Evolutionary conservation across 1,140 invertebrate species (phyloP).

Genomic region (Drosophila fuyamai): DNA sequence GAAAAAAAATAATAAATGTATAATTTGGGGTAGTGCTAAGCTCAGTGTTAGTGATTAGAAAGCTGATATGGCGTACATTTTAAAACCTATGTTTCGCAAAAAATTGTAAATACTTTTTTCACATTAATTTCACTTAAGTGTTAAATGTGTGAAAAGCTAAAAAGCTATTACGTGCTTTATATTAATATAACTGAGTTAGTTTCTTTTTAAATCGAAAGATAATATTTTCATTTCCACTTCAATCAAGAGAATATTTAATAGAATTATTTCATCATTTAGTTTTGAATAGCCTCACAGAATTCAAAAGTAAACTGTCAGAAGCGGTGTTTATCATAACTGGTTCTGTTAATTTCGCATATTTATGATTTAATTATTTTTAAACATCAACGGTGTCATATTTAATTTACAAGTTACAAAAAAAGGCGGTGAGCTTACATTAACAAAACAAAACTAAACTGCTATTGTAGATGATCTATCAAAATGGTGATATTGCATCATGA

Average conservation of each 20-base stretch:
- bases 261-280: constrained; percentile 3
- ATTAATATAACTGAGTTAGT: too few relatives aligned
- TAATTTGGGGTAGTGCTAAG: constrained; percentile 27
- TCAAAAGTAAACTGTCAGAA: constrained; percentile 1
- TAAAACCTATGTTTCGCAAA: background rate
- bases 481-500: constrained; percentile 40
- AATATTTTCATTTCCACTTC: background rate
- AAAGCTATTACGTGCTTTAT: too few relatives aligned
- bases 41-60: constrained; percentile 12
- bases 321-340: constrained; percentile 36
- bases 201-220: too few relatives aligned
- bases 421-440: constrained; percentile 9
- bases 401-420: constrained; percentile 30
- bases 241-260: background rate
- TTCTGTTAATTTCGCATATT: constrained; percentile 9
- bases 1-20: constrained; percentile 28
- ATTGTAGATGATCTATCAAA: constrained; percentile 21
- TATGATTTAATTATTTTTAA: constrained; percentile 22
- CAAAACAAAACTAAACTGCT: background rate
- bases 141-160: too few relatives aligned
- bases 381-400: constrained; percentile 26
- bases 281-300: background rate
- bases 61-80: constrained; percentile 1
- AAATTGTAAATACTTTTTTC: too few relatives aligned
- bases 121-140: too few relatives aligned